These are phyloP conservation scores for Bathynomus jamesi DNA, from an alignment of 1,140 invertebrate genomes.

Conservation along the genomic window DNA sequence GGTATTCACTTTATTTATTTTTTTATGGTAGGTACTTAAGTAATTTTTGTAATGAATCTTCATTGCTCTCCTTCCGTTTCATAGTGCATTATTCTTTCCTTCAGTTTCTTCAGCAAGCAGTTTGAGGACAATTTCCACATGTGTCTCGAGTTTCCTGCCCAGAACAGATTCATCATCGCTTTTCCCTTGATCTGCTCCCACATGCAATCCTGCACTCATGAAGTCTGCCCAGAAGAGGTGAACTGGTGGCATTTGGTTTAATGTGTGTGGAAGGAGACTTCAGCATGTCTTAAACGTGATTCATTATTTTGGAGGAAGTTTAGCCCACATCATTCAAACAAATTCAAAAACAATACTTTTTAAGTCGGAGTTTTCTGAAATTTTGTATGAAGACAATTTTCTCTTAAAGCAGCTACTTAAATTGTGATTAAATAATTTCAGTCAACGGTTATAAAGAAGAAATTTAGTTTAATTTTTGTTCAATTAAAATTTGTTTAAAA, in stretches of 20 bases:
- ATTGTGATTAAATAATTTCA: no score
- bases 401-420: no score
- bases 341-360: background rate
- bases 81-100: conserved; percentile 47
- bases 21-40: no score
- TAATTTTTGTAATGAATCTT: no score
- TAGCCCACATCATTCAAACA: background rate
- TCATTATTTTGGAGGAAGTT: background rate
- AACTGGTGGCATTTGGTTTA: conserved; percentile 31
- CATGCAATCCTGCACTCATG: conserved; percentile 95
- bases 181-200: conserved; percentile 97
- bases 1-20: no score
- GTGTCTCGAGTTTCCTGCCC: conserved; percentile 95
- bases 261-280: background rate
- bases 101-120: conserved; percentile 81
- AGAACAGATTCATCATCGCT: conserved; percentile 93
- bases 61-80: no score
- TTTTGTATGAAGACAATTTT: no score
- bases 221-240: conserved; percentile 95
- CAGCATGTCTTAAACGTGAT: background rate
- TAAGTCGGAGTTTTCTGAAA: background rate
- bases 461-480: no score
- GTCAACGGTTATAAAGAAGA: no score
- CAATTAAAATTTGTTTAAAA: no score
- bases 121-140: conserved; percentile 98